A percentile compares a stretch with the other conserved stretches of the same genome.
Conservation (phyloP, 2,888 invertebrate genomes). For the Seira sanloemensis region DNA sequence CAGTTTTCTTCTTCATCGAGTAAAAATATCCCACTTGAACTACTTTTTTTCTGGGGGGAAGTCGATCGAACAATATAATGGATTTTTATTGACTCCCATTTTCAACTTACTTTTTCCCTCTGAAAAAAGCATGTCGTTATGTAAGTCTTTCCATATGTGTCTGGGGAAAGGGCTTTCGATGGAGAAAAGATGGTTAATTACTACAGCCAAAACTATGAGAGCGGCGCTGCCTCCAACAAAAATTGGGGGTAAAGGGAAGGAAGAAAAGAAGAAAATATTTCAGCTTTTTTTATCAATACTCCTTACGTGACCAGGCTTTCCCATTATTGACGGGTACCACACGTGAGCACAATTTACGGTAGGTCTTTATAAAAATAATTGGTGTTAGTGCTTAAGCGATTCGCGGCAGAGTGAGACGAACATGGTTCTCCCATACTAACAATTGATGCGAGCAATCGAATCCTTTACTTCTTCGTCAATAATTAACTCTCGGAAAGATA, state of each 20-base stretch:
- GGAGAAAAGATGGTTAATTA: slow-evolving; percentile 48
- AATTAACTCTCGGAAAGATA: too few relatives aligned
- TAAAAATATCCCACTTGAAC: neutral
- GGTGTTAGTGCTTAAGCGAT: too few relatives aligned
- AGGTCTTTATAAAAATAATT: too few relatives aligned
- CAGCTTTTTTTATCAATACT: too few relatives aligned
- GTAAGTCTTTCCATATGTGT: neutral
- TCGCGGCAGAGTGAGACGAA: too few relatives aligned
- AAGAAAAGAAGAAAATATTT: slow-evolving; percentile 29
- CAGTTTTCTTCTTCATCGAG: neutral
- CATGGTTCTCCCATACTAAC: too few relatives aligned
- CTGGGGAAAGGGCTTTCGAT: neutral
- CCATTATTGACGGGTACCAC: slow-evolving; percentile 20
- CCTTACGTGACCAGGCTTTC: slow-evolving; percentile 46
- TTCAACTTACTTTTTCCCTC: neutral
- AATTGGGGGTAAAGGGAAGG: neutral
- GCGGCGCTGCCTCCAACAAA: neutral
- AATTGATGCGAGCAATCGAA: too few relatives aligned
- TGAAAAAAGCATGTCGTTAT: neutral
- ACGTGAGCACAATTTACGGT: neutral
- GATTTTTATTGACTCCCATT: neutral
- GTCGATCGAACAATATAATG: neutral
- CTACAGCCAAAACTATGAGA: neutral
- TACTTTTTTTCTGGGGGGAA: neutral
- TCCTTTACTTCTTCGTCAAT: too few relatives aligned